These are phyloP conservation scores for Lepisosteus osseus DNA, from an alignment of 2,113 vertebrate genomes.

Conservation along the genomic window DNA sequence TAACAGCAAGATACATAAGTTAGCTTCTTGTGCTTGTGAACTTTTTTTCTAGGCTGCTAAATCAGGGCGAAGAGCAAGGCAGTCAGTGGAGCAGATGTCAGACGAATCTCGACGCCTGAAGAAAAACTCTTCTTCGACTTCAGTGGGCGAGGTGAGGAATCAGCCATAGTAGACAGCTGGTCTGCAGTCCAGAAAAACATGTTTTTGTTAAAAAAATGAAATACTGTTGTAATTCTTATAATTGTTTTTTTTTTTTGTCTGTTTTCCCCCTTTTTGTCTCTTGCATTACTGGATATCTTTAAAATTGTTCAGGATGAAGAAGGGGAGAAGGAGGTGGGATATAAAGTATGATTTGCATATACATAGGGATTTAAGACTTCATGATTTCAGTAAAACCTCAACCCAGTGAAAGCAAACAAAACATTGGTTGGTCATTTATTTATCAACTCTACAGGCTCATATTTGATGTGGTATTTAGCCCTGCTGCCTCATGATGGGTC, in stretches of 20 bases:
- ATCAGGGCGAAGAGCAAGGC: constrained; percentile 78
- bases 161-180: not conserved
- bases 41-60: constrained; percentile 63
- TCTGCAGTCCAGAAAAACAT: not conserved
- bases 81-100: constrained; percentile 59
- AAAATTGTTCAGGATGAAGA: not conserved
- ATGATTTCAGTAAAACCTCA: too few relatives aligned
- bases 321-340: not conserved
- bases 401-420: too few relatives aligned
- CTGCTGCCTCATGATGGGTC: too few relatives aligned
- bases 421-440: too few relatives aligned
- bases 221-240: not conserved
- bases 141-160: constrained; percentile 68
- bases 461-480: too few relatives aligned
- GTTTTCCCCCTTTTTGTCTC: not conserved
- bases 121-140: constrained; percentile 63
- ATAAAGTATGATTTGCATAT: too few relatives aligned
- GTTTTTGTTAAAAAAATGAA: too few relatives aligned
- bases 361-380: too few relatives aligned
- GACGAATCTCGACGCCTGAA: constrained; percentile 58
- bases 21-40: too few relatives aligned
- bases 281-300: not conserved
- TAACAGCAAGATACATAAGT: too few relatives aligned
- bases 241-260: not conserved
- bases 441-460: too few relatives aligned